These are phyloP conservation scores for Numida meleagris DNA, from an alignment of 2,113 vertebrate species.

Conservation along the genomic window DNA sequence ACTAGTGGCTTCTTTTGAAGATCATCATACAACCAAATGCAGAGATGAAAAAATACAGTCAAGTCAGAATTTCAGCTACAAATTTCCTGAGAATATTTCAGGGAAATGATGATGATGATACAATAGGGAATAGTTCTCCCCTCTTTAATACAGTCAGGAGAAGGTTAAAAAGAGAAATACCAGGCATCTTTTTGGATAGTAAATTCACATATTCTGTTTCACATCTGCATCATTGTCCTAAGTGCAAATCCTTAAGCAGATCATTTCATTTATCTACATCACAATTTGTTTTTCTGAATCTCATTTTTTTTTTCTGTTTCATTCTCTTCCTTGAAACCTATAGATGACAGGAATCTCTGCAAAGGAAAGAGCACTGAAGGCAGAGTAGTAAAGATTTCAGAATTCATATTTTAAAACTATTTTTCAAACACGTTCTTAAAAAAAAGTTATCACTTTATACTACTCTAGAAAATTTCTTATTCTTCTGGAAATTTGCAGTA, in stretches of 20 bases:
- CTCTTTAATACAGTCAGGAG: neutral
- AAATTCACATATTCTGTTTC: neutral
- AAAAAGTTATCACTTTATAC: neutral
- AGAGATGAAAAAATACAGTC: neutral
- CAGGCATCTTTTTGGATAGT: neutral
- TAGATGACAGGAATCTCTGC: neutral
- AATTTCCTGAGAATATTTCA: neutral
- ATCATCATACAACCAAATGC: rapidly evolving
- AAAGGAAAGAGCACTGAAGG: neutral
- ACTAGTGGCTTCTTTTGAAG: neutral
- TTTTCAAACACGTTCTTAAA: neutral
- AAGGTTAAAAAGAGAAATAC: neutral
- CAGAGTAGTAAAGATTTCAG: neutral
- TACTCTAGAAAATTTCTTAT: neutral
- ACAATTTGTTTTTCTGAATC: neutral
- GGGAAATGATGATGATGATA: neutral
- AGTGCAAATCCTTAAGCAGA: neutral
- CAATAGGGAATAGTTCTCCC: neutral
- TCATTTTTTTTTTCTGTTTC: neutral
- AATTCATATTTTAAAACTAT: neutral
- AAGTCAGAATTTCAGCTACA: neutral
- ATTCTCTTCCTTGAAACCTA: neutral
- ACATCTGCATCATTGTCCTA: neutral
- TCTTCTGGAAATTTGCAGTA: neutral
- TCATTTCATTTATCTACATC: neutral